Conservation (phyloP, 2,888 invertebrate species). For the Aphodius sticticus region DNA sequence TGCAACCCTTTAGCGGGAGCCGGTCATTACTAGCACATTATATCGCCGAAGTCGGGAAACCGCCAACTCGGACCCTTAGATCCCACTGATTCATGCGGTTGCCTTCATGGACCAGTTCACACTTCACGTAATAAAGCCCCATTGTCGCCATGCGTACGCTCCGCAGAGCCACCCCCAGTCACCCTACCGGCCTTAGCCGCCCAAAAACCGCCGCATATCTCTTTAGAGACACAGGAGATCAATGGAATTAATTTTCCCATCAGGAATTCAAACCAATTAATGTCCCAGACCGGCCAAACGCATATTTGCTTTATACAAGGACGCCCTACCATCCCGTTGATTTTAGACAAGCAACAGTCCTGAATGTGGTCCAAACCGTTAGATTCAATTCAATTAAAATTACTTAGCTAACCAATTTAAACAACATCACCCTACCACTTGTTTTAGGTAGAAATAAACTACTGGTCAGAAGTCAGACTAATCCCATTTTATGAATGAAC, state of each 20-base stretch:
- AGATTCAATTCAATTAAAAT: neutral
- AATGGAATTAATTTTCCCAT: constrained; percentile 24
- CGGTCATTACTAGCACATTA: constrained; percentile 54
- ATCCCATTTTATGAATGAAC: too few species aligned
- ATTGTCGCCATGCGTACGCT: constrained; percentile 33
- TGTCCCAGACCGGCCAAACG: constrained; percentile 10
- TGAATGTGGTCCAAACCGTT: neutral
- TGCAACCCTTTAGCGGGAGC: constrained; percentile 55
- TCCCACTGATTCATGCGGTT: constrained; percentile 47
- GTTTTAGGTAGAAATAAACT: too few species aligned
- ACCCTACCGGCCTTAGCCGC: neutral
- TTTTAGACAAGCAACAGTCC: neutral
- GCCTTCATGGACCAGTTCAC: constrained; percentile 43
- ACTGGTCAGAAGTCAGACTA: too few species aligned
- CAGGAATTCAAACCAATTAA: constrained; percentile 25
- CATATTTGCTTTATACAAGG: neutral
- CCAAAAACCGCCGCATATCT: constrained; percentile 13
- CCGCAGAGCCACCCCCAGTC: constrained; percentile 14
- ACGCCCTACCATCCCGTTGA: neutral
- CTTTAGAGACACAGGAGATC: neutral
- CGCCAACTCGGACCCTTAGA: constrained; percentile 42
- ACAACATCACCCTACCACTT: neutral
- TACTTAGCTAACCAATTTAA: neutral
- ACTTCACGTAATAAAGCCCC: constrained; percentile 40
- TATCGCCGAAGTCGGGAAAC: constrained; percentile 42